Evolutionary conservation across 2,888 invertebrate genomes (phyloP), one percentile per base, ranked within the genome.

Genomic region (Pollenia labialis): DNA sequence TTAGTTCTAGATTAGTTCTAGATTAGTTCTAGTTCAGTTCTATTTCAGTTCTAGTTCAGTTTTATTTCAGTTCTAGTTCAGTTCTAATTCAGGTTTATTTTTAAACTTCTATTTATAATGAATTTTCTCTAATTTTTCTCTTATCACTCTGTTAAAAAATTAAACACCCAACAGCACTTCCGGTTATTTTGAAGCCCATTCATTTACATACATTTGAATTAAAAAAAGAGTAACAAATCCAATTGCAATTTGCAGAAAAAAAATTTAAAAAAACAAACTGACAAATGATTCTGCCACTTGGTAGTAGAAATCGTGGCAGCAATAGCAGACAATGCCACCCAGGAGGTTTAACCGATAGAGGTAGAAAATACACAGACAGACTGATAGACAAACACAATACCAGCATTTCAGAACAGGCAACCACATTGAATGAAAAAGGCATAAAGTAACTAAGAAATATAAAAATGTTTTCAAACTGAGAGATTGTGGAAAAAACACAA

Each of bases 251-350:
- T 89, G 81, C 69, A 62, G 64, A 54, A 76, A 85, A 64, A 75
- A 46, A 66, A 64, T 16, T 12, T 40, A 69, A 84, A 77, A 83
- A 66, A 64, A 16, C 52, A 23, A 88, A 87, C 89, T 90, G 89
- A 89, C 89, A 90, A 90, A 89, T 90, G 89, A 90, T 90, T 86
- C 87, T 87, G 85, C 88, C 88, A 85, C 88, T 87, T 85, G 85
- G 81, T 79, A 80, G 85, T 76, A 85, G 82, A 76, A 71, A 54
- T 62, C 69, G 86, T 81, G 77, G 88, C 85, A 81, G 86, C 76
- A 71, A 79, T 75, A 81, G 75, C 72, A 87, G 82, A 82, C 86
- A 86, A 86, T 86, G 77, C 82, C 71, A 82, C 85, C 87, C 79
- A 79, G 85, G 83, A 85, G 85, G 81, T 60, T 82, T 84, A 68